Evolutionary conservation across 2,113 vertebrate genomes (phyloP).

Genomic region (Epinephelus fuscoguttatus): DNA sequence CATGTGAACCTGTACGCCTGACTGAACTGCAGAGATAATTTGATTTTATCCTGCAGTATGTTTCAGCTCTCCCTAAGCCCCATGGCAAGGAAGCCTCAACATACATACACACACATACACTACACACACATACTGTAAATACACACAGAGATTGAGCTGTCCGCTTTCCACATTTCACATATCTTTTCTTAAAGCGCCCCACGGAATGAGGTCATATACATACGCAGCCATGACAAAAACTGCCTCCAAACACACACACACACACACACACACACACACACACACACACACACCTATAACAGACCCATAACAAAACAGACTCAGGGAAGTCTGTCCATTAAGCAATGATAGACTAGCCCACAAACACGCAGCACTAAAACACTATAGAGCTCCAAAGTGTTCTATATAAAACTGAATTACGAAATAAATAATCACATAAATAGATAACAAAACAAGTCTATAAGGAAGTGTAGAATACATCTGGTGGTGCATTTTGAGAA

Average conservation of each 20-base stretch:
- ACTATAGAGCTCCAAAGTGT: not conserved
- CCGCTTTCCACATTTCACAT: slow-evolving; percentile 22
- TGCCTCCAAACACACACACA: not conserved
- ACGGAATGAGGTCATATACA: slow-evolving; percentile 27
- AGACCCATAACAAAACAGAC: not conserved
- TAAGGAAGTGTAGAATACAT: not conserved
- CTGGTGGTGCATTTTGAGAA: not conserved
- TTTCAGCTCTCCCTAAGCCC: slow-evolving; percentile 18
- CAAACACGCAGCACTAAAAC: not conserved
- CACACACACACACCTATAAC: not conserved
- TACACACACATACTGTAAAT: not conserved
- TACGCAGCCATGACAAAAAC: not conserved
- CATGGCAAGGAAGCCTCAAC: not conserved
- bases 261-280: not conserved
- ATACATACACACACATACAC: not conserved
- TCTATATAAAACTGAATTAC: not conserved
- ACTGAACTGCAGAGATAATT: slow-evolving; percentile 31
- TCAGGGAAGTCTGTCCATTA: not conserved
- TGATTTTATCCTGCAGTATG: slow-evolving; percentile 28
- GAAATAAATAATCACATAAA: not conserved
- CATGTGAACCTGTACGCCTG: slow-evolving; percentile 5
- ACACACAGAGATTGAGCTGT: slow-evolving; percentile 14
- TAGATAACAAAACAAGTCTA: not conserved
- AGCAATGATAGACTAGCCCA: not conserved
- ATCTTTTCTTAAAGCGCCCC: slow-evolving; percentile 21